A percentile compares a stretch with the other conserved stretches of the same genome.
phyloP scores from a whole-genome alignment of 53 echinoderm and acorn worm genomes.

The Zoroaster sp. region DNA sequence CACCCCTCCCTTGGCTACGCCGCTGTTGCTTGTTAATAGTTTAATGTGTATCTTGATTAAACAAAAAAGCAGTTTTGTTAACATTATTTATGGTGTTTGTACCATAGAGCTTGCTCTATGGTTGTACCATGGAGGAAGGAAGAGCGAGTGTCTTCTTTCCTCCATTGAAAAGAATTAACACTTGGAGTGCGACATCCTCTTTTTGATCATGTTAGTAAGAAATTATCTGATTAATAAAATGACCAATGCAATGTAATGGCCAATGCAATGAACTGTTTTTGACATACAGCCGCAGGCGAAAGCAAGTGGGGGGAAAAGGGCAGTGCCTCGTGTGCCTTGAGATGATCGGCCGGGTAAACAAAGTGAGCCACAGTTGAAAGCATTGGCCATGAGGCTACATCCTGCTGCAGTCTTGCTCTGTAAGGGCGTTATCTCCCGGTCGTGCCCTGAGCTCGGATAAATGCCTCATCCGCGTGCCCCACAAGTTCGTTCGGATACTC shows the following conservation, averaged over 20 bases:
- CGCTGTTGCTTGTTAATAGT: no score
- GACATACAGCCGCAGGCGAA: not conserved
- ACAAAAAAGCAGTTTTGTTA: no score
- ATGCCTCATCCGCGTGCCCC: not conserved
- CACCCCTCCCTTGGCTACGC: no score
- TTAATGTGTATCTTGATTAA: no score
- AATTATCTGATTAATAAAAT: not conserved
- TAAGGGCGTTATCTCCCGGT: not conserved
- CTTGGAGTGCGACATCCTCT: not conserved
- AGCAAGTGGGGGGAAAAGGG: not conserved
- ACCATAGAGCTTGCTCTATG: no score
- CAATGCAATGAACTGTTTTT: not conserved
- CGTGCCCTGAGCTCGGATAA: not conserved
- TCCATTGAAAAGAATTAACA: no score
- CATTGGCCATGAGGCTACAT: not conserved
- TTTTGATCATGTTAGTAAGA: not conserved
- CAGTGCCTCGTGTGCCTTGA: not conserved
- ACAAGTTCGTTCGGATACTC: conserved; percentile 9
- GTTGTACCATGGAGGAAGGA: no score
- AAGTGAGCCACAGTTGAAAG: not conserved
- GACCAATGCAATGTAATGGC: not conserved
- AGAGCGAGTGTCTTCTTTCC: no score
- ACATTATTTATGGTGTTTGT: no score
- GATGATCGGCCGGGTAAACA: not conserved
- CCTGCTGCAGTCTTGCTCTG: not conserved